A percentile compares a stretch with the other conserved stretches of the same genome.
Conservation (phyloP, 2,888 invertebrate species). For the Unio delphinus region DNA sequence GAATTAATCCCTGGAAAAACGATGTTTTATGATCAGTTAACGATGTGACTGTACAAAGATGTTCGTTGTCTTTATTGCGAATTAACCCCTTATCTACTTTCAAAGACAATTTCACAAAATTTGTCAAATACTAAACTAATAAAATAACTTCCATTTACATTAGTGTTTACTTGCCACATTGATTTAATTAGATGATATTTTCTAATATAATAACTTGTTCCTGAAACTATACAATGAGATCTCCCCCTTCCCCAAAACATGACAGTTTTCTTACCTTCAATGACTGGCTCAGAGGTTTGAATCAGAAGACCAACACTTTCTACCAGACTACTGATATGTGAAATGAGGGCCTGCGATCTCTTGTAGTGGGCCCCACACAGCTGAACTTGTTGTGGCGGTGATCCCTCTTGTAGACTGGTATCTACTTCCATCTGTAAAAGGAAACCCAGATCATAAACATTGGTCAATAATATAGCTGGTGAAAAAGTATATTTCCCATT, state of each 20-base stretch:
- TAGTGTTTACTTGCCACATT: no score
- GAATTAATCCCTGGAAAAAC: no score
- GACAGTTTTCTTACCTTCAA: constrained; percentile 38
- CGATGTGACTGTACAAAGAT: no score
- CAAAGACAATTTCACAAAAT: not conserved
- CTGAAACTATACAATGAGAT: not conserved
- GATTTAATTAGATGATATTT: no score
- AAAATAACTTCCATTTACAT: no score
- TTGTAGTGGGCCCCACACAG: constrained; percentile 50
- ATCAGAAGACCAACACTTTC: constrained; percentile 48
- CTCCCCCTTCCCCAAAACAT: not conserved
- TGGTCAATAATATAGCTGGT: not conserved
- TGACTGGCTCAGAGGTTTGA: constrained; percentile 42
- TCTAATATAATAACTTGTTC: no score
- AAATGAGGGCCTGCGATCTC: constrained; percentile 46
- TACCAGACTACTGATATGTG: constrained; percentile 49
- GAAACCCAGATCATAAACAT: not conserved
- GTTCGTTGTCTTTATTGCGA: no score
- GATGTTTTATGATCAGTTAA: no score
- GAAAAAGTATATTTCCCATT: not conserved
- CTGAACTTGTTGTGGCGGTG: constrained; percentile 33
- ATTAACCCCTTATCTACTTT: no score
- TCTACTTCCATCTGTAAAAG: constrained; percentile 52
- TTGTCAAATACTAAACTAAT: not conserved
- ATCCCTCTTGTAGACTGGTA: constrained; percentile 44